Conservation (phyloP, 2,797 vertebrate genomes). For the Phrynocephalus forsythii region DNA sequence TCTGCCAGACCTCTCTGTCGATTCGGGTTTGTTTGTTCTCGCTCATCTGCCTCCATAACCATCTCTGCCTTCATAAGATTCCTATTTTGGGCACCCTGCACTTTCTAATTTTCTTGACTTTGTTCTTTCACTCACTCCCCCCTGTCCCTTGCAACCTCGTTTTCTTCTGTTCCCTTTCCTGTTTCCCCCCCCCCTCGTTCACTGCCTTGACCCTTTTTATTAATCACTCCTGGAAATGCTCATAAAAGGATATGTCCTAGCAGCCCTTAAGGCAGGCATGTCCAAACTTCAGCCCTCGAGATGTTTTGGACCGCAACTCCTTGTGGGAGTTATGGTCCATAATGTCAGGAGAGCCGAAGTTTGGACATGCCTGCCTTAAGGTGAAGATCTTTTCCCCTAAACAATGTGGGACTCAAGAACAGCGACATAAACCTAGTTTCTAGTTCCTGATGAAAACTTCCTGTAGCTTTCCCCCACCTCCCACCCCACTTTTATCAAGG, state of each 20-base stretch:
- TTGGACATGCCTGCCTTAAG: background rate
- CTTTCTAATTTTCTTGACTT: slow-evolving; percentile 34
- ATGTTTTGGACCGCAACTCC: no score
- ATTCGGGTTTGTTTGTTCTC: background rate
- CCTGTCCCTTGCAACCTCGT: slow-evolving; percentile 1
- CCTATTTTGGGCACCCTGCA: background rate
- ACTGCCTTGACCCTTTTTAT: background rate
- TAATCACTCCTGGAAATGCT: background rate
- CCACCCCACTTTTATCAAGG: background rate
- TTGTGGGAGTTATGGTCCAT: no score
- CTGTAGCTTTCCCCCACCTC: background rate
- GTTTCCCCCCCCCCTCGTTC: no score
- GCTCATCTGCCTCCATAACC: background rate
- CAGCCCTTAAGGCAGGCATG: background rate
- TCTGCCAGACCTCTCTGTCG: background rate
- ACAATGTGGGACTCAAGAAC: background rate
- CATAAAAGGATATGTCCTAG: background rate
- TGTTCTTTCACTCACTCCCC: background rate
- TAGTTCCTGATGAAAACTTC: background rate
- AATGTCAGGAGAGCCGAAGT: no score
- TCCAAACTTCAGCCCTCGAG: no score
- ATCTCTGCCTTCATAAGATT: slow-evolving; percentile 12
- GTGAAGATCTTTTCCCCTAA: background rate
- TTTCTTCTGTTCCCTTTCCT: background rate
- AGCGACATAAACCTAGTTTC: background rate